Conservation (phyloP, 2,797 vertebrate species). For the Sylvilagus floridanus region DNA sequence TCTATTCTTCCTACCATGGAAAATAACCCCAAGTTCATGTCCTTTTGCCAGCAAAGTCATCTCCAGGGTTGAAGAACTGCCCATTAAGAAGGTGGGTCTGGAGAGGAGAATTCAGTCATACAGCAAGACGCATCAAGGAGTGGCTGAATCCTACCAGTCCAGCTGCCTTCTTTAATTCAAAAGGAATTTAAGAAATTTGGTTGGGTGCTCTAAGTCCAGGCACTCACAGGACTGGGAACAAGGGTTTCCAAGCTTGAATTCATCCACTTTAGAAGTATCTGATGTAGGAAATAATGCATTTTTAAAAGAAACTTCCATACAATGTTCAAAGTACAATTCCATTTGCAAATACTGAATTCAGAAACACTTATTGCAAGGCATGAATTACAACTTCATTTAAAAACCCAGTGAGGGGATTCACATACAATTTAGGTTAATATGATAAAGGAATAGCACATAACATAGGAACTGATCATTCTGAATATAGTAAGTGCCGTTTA, state of each 20-base stretch:
- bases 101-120: too few relatives aligned
- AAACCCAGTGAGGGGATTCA: neutral
- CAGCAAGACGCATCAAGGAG: too few relatives aligned
- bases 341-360: conserved; percentile 53
- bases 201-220: too few relatives aligned
- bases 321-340: conserved; percentile 52
- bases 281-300: conserved; percentile 46
- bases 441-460: conserved; percentile 24
- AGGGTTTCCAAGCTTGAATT: too few relatives aligned
- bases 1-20: conserved; percentile 7
- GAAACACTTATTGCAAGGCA: neutral
- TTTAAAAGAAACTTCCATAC: conserved; percentile 37
- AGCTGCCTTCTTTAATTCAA: too few relatives aligned
- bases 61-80: neutral
- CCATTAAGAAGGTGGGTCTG: neutral
- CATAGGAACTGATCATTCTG: neutral
- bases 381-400: conserved; percentile 14
- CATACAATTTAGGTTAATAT: conserved; percentile 27
- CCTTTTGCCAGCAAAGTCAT: neutral
- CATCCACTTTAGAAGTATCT: conserved; percentile 19
- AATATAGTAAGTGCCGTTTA: conserved; percentile 39
- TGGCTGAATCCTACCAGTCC: too few relatives aligned
- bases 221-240: too few relatives aligned
- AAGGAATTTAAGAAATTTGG: too few relatives aligned
- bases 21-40: conserved; percentile 9